phyloP scores from a whole-genome alignment of 2,888 invertebrate genomes.

The Drosophila phalerata region DNA sequence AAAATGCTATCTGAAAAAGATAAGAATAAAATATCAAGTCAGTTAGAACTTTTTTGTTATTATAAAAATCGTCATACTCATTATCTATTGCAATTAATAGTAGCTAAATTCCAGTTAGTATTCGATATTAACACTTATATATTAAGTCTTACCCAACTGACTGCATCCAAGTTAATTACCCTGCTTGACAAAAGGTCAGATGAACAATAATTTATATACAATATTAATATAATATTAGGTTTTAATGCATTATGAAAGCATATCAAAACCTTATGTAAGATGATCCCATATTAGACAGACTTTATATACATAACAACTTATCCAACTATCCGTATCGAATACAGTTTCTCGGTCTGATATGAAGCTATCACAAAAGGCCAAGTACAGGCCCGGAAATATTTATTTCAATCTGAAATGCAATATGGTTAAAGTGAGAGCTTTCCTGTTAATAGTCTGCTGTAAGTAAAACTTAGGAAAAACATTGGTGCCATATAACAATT shows the following conservation, averaged over 20 bases:
- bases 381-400: not conserved
- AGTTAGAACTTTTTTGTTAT: too few relatives aligned
- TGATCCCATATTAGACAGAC: not conserved
- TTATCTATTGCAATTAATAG: too few relatives aligned
- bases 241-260: not conserved
- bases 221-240: not conserved
- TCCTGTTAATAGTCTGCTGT: conserved; percentile 6
- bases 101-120: not conserved
- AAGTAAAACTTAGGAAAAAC: not conserved
- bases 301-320: conserved; percentile 5
- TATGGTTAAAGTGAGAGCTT: not conserved
- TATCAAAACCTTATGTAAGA: conserved; percentile 5
- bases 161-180: not conserved
- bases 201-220: not conserved
- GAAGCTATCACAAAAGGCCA: not conserved
- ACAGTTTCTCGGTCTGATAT: not conserved
- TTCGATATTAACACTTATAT: not conserved
- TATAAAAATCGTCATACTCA: too few relatives aligned
- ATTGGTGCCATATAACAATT: not conserved
- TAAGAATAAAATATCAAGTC: too few relatives aligned
- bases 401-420: not conserved
- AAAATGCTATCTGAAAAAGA: too few relatives aligned
- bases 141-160: not conserved
- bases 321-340: conserved; percentile 3
- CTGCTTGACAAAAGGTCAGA: not conserved